Conservation (phyloP, 1,140 invertebrate species). For the Polypedilum vanderplanki region DNA sequence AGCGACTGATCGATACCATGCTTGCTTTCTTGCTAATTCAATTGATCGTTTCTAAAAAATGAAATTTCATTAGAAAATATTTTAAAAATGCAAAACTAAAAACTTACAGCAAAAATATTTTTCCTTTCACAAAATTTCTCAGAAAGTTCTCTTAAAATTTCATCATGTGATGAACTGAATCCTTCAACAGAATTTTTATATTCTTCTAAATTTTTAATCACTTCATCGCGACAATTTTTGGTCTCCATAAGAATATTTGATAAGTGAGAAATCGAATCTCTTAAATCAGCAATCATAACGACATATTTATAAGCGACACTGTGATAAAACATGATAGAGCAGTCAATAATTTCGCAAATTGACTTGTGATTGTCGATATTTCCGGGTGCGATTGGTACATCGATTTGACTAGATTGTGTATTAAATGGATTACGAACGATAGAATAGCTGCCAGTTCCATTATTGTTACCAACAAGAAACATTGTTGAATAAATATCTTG, state of each 20-base stretch:
- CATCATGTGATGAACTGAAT: conserved; percentile 19
- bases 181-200: conserved; percentile 37
- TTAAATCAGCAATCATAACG: conserved; percentile 40
- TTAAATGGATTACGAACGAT: conserved; percentile 34
- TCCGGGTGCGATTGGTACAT: conserved; percentile 31
- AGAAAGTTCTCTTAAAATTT: conserved; percentile 38
- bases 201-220: conserved; percentile 37
- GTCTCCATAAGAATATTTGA: conserved; percentile 42
- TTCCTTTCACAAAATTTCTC: conserved; percentile 40
- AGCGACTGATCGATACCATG: conserved; percentile 41
- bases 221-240: conserved; percentile 41
- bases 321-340: conserved; percentile 41
- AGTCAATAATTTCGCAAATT: conserved; percentile 39
- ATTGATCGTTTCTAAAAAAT: conserved; percentile 40
- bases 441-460: conserved; percentile 31
- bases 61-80: neutral
- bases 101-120: conserved; percentile 42
- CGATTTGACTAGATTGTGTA: conserved; percentile 34
- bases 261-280: conserved; percentile 42
- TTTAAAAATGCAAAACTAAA: no score
- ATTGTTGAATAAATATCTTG: conserved; percentile 30
- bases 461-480: conserved; percentile 31
- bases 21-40: conserved; percentile 40
- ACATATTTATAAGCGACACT: conserved; percentile 43
- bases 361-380: conserved; percentile 35